Evolutionary conservation across 2,888 invertebrate species (phyloP), one percentile per base, ranked within the genome.

Genomic region (Dione juno): DNA sequence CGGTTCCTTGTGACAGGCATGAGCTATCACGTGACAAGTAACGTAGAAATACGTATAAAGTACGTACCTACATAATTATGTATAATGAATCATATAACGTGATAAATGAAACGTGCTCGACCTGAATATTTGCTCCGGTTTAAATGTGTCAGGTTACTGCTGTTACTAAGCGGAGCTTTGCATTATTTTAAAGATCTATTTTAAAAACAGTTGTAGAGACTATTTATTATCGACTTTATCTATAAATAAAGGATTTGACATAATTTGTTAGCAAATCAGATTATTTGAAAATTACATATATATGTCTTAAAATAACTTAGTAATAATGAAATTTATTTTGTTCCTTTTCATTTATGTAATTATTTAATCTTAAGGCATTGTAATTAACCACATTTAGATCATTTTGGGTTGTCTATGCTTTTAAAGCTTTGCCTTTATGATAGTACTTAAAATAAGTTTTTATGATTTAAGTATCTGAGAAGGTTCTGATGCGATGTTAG

Each of bases 71-170:
- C n/a, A 45, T 28, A 43, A 28, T 43, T 59, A 43, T 61, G n/a
- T 61, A 61, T 45, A 61, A 11, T 45, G 45, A 61, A 61, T 61
- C 45, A 45, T 63, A 50, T 66, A 37, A 48, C 61, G 48, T 48
- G 69, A 59, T 65, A 71, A 28, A 66, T 43, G 48, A 66, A 61
- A 66, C 66, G 65, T 72, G 66, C 66, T 50, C 48, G 54, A 63
- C 66, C 50, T 63, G 19, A 69, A 69, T 63, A 41, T 57, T 57
- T 59, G 53, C 48, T 50, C 19, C 1, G 59, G 28, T 50, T 58
- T 21, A 40, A 58, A 52, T 59, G 40, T 50, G 16, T 67, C 59
- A 21, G 28, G 52, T 67, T 67, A 52, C 52, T 50, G 28, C 40
- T 45, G 59, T 67, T 59, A 16, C 67, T 59, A 67, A 64, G 64